phyloP scores from a whole-genome alignment of 2,797 vertebrate genomes.

The Pangasius krempfi region DNA sequence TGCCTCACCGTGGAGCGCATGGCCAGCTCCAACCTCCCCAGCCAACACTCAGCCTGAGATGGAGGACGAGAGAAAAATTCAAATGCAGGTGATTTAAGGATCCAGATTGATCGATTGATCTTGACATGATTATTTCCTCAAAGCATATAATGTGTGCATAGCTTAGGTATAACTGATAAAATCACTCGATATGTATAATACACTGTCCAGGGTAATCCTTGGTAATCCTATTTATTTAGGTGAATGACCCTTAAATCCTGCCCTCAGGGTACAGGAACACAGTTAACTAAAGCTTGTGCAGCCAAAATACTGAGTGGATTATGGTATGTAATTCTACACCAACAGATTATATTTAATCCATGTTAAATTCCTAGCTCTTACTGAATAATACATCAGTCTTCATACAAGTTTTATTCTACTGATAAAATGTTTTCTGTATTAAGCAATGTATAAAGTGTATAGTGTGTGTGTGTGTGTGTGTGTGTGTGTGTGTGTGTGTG shows the following conservation, averaged over 20 bases:
- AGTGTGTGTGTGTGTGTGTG: slow-evolving; percentile 1
- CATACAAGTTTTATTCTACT: neutral
- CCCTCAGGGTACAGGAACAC: neutral
- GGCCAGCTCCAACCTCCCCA: slow-evolving; percentile 70
- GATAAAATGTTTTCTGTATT: neutral
- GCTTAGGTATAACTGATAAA: neutral
- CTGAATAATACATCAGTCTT: neutral
- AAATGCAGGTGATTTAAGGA: neutral
- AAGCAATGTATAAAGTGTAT: neutral
- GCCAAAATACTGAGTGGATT: neutral
- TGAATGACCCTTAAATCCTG: neutral
- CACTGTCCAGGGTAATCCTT: neutral
- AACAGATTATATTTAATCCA: neutral
- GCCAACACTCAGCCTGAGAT: slow-evolving; percentile 71
- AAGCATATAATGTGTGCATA: neutral
- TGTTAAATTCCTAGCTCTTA: neutral
- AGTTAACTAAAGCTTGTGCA: neutral
- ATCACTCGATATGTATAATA: neutral
- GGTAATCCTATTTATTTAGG: too few species aligned
- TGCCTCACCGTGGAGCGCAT: slow-evolving; percentile 72
- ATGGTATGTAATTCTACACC: neutral
- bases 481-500: slow-evolving; percentile 10
- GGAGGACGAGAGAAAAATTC: neutral
- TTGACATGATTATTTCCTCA: neutral
- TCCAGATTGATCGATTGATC: neutral